A percentile compares a stretch with the other conserved stretches of the same genome.
Evolutionary conservation across 2,888 invertebrate genomes (phyloP).

Genomic region (Hydraecia micacea): DNA sequence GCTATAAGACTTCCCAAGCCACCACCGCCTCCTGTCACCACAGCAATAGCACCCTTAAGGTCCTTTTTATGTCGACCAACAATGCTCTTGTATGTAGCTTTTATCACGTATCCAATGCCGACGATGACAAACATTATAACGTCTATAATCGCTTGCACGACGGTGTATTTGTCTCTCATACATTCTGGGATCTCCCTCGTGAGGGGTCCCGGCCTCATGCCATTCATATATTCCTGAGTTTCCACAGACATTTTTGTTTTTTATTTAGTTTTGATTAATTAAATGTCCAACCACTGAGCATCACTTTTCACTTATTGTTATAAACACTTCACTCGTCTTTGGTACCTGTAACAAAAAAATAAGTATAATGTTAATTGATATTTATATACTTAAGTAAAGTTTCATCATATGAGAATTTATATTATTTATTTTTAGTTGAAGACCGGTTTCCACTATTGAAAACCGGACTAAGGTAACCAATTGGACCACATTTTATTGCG

Average conservation of each 20-base stretch:
- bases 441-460: no score
- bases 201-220: slow-evolving; percentile 84
- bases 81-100: slow-evolving; percentile 91
- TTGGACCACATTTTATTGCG: no score
- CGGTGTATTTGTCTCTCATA: slow-evolving; percentile 87
- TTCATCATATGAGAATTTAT: background rate
- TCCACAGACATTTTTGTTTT: slow-evolving; percentile 78
- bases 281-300: slow-evolving; percentile 69
- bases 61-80: slow-evolving; percentile 92
- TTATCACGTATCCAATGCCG: slow-evolving; percentile 86
- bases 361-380: background rate
- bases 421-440: no score
- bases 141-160: slow-evolving; percentile 90
- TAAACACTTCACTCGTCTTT: slow-evolving; percentile 53
- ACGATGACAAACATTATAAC: slow-evolving; percentile 89
- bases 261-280: slow-evolving; percentile 16
- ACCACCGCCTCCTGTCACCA: slow-evolving; percentile 97
- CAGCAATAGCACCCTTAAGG: slow-evolving; percentile 93
- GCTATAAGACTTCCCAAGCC: slow-evolving; percentile 95
- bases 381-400: slow-evolving; percentile 2
- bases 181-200: slow-evolving; percentile 88
- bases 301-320: slow-evolving; percentile 69
- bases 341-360: slow-evolving; percentile 71
- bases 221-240: slow-evolving; percentile 85
- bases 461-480: no score